These are phyloP conservation scores for Nothobranchius furzeri DNA, from an alignment of 2,113 vertebrate genomes.

Conservation along the genomic window DNA sequence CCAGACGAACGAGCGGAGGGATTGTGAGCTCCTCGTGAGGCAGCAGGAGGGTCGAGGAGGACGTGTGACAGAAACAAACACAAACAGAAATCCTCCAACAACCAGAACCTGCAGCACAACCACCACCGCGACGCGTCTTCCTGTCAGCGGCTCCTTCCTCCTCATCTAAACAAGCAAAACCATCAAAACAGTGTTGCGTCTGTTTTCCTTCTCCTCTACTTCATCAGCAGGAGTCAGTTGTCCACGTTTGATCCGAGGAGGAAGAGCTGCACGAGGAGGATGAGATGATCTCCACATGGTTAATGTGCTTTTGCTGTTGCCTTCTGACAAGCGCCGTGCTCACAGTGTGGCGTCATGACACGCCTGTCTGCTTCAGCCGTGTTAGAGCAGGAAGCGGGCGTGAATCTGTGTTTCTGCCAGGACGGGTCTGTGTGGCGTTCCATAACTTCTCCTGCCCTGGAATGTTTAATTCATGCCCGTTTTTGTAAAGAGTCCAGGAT, in stretches of 20 bases:
- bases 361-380: slow-evolving; percentile 35
- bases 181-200: slow-evolving; percentile 23
- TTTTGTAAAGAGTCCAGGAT: slow-evolving; percentile 54
- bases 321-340: slow-evolving; percentile 46
- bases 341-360: slow-evolving; percentile 41
- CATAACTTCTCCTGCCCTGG: slow-evolving; percentile 28
- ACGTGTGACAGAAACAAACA: neutral
- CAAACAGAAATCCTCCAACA: neutral
- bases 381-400: slow-evolving; percentile 60
- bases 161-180: slow-evolving; percentile 18
- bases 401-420: slow-evolving; percentile 72
- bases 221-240: slow-evolving; percentile 12
- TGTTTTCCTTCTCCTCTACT: neutral
- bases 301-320: slow-evolving; percentile 66
- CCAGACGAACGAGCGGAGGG: neutral
- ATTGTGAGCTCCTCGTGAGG: neutral
- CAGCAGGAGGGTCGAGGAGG: neutral
- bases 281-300: slow-evolving; percentile 24
- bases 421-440: slow-evolving; percentile 60
- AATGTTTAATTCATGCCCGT: slow-evolving; percentile 69
- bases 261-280: slow-evolving; percentile 26
- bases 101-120: neutral
- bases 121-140: slow-evolving; percentile 6
- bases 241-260: slow-evolving; percentile 31
- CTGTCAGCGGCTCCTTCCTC: slow-evolving; percentile 10